Percentiles rank a stretch among this genome's conserved stretches.
These are phyloP conservation scores for Tylochromis polylepis DNA, from an alignment of 2,113 vertebrate species.

Conservation along the genomic window DNA sequence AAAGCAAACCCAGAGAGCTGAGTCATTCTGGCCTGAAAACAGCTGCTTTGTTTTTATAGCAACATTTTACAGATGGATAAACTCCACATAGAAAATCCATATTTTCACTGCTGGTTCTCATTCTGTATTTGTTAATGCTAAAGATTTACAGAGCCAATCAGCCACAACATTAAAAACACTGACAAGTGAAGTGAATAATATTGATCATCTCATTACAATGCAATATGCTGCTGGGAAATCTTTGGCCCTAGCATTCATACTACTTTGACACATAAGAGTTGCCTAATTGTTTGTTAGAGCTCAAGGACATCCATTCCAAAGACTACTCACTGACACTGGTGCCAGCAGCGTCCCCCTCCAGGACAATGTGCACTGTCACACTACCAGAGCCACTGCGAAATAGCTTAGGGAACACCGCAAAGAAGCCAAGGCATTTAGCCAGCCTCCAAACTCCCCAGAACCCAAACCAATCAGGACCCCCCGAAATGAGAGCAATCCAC, in stretches of 20 bases:
- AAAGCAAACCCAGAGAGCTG: not conserved
- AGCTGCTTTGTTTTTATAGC: not conserved
- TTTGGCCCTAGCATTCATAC: not conserved
- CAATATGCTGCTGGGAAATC: not conserved
- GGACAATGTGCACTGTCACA: not conserved
- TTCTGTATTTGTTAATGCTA: not conserved
- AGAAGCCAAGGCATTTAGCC: rapidly evolving
- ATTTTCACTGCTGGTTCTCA: not conserved
- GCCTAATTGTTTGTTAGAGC: not conserved
- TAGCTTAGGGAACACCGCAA: rapidly evolving
- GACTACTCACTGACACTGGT: not conserved
- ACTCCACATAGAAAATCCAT: not conserved
- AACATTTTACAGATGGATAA: not conserved
- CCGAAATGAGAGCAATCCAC: not conserved
- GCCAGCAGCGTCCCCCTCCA: not conserved
- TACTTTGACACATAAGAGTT: not conserved
- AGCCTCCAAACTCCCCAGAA: not conserved
- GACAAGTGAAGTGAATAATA: not conserved
- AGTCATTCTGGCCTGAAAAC: constrained; percentile 1
- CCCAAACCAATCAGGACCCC: not conserved
- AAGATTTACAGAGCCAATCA: not conserved
- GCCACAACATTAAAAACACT: not conserved
- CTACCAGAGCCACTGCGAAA: not conserved
- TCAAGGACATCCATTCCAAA: not conserved
- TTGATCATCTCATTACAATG: not conserved